Conservation (phyloP, 2,113 vertebrate genomes). For the Ailuropoda melanoleuca region DNA sequence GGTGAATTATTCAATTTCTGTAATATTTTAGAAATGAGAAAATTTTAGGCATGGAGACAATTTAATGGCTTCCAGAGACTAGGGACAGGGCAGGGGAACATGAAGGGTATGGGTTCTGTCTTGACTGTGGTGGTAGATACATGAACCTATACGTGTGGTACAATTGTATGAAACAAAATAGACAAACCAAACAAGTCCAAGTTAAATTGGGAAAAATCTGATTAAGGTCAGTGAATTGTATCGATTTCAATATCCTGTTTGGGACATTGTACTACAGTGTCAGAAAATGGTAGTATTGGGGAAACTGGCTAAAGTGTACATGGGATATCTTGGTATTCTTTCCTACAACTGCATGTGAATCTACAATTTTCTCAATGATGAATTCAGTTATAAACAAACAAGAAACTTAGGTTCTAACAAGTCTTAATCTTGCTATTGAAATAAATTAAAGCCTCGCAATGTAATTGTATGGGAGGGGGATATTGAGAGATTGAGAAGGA, state of each 20-base stretch:
- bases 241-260: not conserved
- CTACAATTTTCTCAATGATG: not conserved
- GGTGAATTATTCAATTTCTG: not conserved
- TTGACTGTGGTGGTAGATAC: not conserved
- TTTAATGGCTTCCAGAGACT: not conserved
- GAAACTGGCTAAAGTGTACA: not conserved
- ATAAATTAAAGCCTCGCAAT: not conserved
- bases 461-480: not conserved
- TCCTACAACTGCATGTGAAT: not conserved
- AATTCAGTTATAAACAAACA: not conserved
- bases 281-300: not conserved
- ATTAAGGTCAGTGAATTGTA: not conserved
- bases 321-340: not conserved
- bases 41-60: not conserved
- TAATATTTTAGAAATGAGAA: not conserved
- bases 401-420: not conserved
- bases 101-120: not conserved
- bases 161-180: not conserved
- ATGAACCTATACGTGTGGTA: not conserved
- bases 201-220: not conserved
- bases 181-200: not conserved
- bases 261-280: not conserved
- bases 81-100: not conserved
- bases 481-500: not conserved
- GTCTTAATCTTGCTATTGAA: not conserved